Evolutionary conservation across 1,140 invertebrate species (phyloP), one percentile per base, ranked within the genome.

Genomic region (Heliconius congener): DNA sequence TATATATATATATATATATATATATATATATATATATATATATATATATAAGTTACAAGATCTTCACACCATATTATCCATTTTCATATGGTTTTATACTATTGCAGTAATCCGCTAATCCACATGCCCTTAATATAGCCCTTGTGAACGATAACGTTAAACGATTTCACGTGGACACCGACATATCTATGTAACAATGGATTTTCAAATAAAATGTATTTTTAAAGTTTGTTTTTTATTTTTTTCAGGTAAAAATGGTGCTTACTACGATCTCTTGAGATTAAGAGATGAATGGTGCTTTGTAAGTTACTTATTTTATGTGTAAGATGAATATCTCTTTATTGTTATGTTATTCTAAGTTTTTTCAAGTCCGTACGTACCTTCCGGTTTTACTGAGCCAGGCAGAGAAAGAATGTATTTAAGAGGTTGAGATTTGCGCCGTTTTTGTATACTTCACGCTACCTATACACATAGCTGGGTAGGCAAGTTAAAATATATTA

Each of bases 81-180:
- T 23, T 77, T 77, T 71, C 70, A 70, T 27, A 77, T 37, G 74
- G 74, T 81, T 77, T 80, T 77, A 77, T 78, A 76, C 72, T 73
- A 55, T 80, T 77, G 37, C 39, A 80, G 79, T 80, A 81, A 83
- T 81, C 79, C 76, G 74, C 77, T 84, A 85, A 86, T 86, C 85
- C 74, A 72, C 76, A 71, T 76, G 77, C 77, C 79, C 80, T 78
- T 84, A 83, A 81, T 84, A 84, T 73, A 52, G 75, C 13, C 77
- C 57, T 82, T 73, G 74, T 55, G 76, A 73, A 70, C 79, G 76
- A 83, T 80, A 80, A 76, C 72, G 73, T 70, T 57, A 77, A 74
- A 66, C 71, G 34, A 76, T 70, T 74, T 77, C 57, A 76, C 77
- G 66, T 77, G 55, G 70, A 74, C 18, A 55, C 66, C 60, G 27